A percentile compares a stretch with the other conserved stretches of the same genome.
Evolutionary conservation across 53 echinoderm and acorn worm species (phyloP).

Genomic region (Paracentrotus lividus): DNA sequence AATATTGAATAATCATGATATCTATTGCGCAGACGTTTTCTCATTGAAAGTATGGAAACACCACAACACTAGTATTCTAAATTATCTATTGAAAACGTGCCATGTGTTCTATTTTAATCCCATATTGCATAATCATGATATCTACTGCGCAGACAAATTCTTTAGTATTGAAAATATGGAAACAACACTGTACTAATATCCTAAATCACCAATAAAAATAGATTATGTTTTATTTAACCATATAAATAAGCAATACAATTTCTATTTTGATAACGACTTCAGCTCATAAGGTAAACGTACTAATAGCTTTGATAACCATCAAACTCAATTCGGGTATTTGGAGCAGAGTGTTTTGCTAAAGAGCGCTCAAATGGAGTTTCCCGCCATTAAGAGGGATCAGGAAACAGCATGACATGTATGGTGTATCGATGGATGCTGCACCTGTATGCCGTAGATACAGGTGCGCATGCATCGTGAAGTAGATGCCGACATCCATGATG

Average conservation of each 20-base stretch:
- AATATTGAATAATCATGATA: too few relatives aligned
- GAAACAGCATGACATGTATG: background rate
- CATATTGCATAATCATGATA: too few relatives aligned
- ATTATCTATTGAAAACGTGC: too few relatives aligned
- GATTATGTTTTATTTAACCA: background rate
- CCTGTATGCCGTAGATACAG: constrained; percentile 19
- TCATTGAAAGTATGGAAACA: too few relatives aligned
- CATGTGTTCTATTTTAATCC: too few relatives aligned
- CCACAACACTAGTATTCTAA: too few relatives aligned
- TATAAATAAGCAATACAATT: background rate
- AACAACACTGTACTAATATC: too few relatives aligned
- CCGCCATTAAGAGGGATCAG: constrained; percentile 7
- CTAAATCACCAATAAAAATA: too few relatives aligned
- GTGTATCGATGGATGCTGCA: background rate
- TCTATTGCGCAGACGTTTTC: too few relatives aligned
- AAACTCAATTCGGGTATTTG: background rate
- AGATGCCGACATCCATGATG: background rate
- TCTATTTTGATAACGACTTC: background rate
- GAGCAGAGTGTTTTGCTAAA: background rate
- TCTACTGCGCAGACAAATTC: too few relatives aligned
- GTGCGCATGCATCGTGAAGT: background rate
- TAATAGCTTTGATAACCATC: background rate
- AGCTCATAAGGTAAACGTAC: background rate
- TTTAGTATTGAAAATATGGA: too few relatives aligned
- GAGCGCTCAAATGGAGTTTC: background rate